Percentiles rank a stretch among this genome's conserved stretches.
phyloP scores from a whole-genome alignment of 2,888 invertebrate species.

The Rotaria macrura region DNA sequence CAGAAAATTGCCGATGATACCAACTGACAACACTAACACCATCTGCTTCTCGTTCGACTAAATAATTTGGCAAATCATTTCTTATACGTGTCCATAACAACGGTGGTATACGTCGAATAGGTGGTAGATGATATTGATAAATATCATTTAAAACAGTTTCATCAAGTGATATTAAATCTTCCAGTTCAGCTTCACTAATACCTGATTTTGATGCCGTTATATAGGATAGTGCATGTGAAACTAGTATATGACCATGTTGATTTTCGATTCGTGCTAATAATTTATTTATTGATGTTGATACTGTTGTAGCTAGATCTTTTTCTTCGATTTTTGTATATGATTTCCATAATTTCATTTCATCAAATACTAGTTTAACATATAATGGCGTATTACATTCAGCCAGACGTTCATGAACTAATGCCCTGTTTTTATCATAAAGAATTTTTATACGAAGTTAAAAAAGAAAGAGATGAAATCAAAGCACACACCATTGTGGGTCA shows the following conservation, averaged over 20 bases:
- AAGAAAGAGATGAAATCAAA: not conserved
- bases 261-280: conserved; percentile 87
- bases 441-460: no score
- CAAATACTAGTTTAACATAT: conserved; percentile 90
- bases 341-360: conserved; percentile 90
- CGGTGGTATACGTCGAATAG: conserved; percentile 84
- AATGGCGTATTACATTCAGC: conserved; percentile 84
- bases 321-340: conserved; percentile 87
- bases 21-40: conserved; percentile 95
- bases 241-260: conserved; percentile 56
- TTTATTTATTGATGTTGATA: conserved; percentile 94
- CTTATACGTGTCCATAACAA: conserved; percentile 89
- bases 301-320: conserved; percentile 79
- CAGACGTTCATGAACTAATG: conserved; percentile 77
- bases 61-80: conserved; percentile 82
- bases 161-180: conserved; percentile 79
- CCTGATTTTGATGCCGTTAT: conserved; percentile 87
- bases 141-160: conserved; percentile 89
- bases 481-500: conserved; percentile 74
- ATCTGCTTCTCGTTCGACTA: conserved; percentile 90
- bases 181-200: conserved; percentile 84
- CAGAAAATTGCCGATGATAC: conserved; percentile 84
- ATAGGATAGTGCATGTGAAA: conserved; percentile 58
- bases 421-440: not conserved
- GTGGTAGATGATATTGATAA: conserved; percentile 94